These are phyloP conservation scores for Rhyacophila evoluta DNA, from an alignment of 2,888 invertebrate genomes.

Conservation along the genomic window DNA sequence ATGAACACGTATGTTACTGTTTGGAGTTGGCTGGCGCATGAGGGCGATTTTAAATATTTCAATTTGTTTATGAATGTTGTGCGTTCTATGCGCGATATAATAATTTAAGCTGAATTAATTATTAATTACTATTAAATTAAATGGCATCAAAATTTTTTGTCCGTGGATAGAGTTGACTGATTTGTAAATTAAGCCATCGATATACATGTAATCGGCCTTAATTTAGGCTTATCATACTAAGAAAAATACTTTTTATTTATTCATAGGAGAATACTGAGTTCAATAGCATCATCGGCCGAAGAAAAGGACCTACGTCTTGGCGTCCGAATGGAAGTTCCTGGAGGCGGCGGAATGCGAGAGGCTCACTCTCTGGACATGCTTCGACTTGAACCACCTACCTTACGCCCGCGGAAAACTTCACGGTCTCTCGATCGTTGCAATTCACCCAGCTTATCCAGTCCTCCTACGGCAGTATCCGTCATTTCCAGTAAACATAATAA, in stretches of 20 bases:
- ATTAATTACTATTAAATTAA: too few species aligned
- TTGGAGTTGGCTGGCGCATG: too few species aligned
- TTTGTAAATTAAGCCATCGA: too few species aligned
- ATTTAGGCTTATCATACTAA: constrained; percentile 34
- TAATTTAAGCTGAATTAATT: too few species aligned
- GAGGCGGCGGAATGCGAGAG: constrained; percentile 56
- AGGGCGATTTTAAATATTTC: too few species aligned
- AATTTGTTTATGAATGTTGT: too few species aligned
- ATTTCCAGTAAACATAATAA: constrained; percentile 57
- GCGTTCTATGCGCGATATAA: too few species aligned
- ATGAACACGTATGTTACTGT: too few species aligned
- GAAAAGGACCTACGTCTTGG: constrained; percentile 60
- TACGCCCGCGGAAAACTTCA: constrained; percentile 56
- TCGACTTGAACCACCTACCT: constrained; percentile 53
- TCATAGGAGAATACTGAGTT: constrained; percentile 71
- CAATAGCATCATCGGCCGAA: constrained; percentile 76
- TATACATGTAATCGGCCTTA: too few species aligned
- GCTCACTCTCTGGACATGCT: constrained; percentile 61
- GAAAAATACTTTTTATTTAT: neutral
- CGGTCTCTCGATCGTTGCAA: constrained; percentile 56
- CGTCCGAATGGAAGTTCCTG: constrained; percentile 48
- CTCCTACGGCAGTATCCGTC: constrained; percentile 57
- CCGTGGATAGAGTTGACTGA: too few species aligned
- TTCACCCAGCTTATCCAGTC: constrained; percentile 12
- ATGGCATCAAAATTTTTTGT: too few species aligned